phyloP scores from a whole-genome alignment of 2,888 invertebrate genomes.

The Drosophila fulvimacula region DNA sequence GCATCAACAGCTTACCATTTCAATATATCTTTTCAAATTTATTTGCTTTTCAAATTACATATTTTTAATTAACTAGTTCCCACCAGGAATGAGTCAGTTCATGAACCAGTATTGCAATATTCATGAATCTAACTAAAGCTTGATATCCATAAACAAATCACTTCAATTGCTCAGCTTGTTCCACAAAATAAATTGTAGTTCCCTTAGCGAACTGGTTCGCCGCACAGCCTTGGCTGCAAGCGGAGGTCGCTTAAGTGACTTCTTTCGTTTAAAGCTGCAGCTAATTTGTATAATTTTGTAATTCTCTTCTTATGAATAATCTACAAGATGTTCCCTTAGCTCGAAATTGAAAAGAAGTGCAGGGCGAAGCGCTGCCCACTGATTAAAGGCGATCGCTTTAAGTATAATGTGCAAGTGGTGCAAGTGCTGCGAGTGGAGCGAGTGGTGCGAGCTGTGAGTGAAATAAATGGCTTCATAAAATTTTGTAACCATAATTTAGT shows the following conservation, averaged over 20 bases:
- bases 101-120: not conserved
- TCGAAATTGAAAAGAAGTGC: conserved; percentile 68
- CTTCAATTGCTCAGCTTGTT: not conserved
- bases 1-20: too few relatives aligned
- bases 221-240: not conserved
- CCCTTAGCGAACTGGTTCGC: conserved; percentile 1
- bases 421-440: conserved; percentile 10
- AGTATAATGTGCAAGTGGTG: conserved; percentile 29
- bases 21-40: not conserved
- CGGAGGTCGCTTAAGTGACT: conserved; percentile 17
- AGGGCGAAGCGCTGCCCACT: conserved; percentile 36
- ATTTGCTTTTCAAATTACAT: not conserved
- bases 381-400: conserved; percentile 46
- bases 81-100: not conserved
- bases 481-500: conserved; percentile 76
- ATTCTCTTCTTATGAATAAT: conserved; percentile 40
- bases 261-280: conserved; percentile 26
- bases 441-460: conserved; percentile 62
- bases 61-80: not conserved
- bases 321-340: not conserved
- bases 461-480: conserved; percentile 82
- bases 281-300: conserved; percentile 68
- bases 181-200: not conserved
- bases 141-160: not conserved
- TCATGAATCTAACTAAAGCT: not conserved